A percentile compares a stretch with the other conserved stretches of the same genome.
Conservation (phyloP, 92 coral and sea anemone species). For the Meandrina meandrites region DNA sequence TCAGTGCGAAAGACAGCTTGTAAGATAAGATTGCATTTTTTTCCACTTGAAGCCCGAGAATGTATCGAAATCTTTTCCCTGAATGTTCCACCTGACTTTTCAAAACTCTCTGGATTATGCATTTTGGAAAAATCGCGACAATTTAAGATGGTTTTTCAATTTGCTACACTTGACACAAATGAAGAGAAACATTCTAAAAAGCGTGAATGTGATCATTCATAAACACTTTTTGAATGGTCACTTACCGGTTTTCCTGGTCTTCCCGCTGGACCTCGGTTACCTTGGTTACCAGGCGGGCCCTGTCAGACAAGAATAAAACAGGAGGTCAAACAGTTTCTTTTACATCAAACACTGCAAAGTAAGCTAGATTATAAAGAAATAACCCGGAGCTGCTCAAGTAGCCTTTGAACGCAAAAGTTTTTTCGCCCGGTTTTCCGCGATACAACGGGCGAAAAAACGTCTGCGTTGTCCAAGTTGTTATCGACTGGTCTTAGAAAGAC, state of each 20-base stretch:
- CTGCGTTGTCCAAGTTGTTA: neutral
- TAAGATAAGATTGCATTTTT: too few relatives aligned
- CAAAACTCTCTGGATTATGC: too few relatives aligned
- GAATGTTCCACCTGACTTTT: too few relatives aligned
- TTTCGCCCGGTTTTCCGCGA: neutral
- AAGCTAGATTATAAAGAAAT: neutral
- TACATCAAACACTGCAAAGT: neutral
- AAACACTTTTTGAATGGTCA: neutral
- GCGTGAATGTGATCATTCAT: too few relatives aligned
- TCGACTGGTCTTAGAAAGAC: neutral
- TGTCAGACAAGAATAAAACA: conserved; percentile 33
- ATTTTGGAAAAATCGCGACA: too few relatives aligned
- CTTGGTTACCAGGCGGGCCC: conserved; percentile 82
- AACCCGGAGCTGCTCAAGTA: neutral
- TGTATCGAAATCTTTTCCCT: too few relatives aligned
- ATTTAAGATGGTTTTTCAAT: too few relatives aligned
- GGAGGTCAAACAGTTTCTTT: neutral
- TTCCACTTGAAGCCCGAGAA: too few relatives aligned
- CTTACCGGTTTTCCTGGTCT: conserved; percentile 79
- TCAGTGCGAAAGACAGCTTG: too few relatives aligned
- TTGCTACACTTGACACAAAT: too few relatives aligned
- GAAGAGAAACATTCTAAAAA: too few relatives aligned
- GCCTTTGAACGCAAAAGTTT: neutral
- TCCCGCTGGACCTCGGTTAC: conserved; percentile 78
- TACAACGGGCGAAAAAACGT: neutral